Base-by-base conservation (phyloP, 2,888 invertebrate species). In the Nemoura dubitans region DNA sequence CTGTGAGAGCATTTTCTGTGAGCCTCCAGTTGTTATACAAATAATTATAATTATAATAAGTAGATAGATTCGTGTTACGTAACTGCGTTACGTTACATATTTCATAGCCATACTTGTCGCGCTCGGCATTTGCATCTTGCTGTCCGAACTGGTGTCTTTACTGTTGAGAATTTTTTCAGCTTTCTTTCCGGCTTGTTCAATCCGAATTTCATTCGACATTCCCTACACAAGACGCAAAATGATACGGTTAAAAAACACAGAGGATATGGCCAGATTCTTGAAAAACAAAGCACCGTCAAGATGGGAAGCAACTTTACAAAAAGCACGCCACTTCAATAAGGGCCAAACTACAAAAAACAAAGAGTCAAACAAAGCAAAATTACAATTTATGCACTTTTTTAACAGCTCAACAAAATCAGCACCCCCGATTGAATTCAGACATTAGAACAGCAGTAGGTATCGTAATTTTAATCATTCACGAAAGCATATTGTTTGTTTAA, bases 171-270 rank as follows among this genome's bases (percentile, higher is more conserved):
- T 2, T 30, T 30, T 81, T 21, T 29, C 81, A 2, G 81, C n/a
- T 29, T 14, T 81, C 77, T 80, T 77, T 80, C 86, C 86, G 81
- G 87, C 87, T 86, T 87, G 76, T 82, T 85, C 85, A 85, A 87
- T 86, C 82, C 86, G 87, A n/a, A 85, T 83, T 85, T 87, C 87
- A 76, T 87, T 87, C 36, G 87, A 87, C 42, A 87, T 82, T 85
- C 85, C 87, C 87, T 87, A 86, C 36, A 81, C 86, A 83, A 86
- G 86, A 87, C 82, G 85, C 82, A 86, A 80, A 86, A 76, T 85
- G 86, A 77, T 76, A 85, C 85, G 78, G 84, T 59, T 59, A 59
- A 59, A 59, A 59, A 59, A 21, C 59, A 59, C 59, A 59, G 10
- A 21, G 81, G 81, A 81, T 81, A 78, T 81, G 30, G 28, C 81